These are phyloP conservation scores for Coregonus clupeaformis DNA, from an alignment of 2,113 vertebrate species.

Conservation along the genomic window DNA sequence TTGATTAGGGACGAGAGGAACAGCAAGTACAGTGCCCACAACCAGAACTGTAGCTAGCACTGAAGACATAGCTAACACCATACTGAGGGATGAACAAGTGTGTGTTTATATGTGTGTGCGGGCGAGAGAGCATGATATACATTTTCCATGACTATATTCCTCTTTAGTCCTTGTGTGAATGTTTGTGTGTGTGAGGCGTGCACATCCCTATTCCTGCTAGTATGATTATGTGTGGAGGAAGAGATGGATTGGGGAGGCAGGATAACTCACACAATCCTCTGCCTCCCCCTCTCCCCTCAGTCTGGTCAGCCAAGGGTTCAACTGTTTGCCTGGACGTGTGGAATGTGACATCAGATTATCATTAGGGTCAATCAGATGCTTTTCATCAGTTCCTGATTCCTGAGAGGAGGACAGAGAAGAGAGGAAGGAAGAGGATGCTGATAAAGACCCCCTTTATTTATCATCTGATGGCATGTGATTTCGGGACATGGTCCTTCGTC, in stretches of 20 bases:
- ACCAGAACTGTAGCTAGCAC: background rate
- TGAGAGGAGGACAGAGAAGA: background rate
- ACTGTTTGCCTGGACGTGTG: background rate
- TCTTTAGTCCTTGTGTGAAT: background rate
- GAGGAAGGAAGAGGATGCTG: background rate
- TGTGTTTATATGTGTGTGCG: no score
- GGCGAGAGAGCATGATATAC: no score
- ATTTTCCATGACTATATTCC: no score
- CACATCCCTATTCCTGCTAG: background rate
- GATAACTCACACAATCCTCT: background rate
- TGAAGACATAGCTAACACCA: background rate
- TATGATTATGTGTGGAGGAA: no score
- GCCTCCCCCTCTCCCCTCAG: background rate
- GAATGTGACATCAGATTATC: background rate
- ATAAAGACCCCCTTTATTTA: no score
- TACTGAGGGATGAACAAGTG: no score
- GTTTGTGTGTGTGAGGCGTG: background rate
- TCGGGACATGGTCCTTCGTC: constrained; percentile 12
- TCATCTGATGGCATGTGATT: constrained; percentile 23
- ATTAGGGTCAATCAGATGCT: background rate
- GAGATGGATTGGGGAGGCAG: no score
- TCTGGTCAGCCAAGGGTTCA: background rate
- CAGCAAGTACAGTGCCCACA: background rate
- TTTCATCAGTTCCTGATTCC: background rate
- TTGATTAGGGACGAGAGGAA: constrained; percentile 13